Evolutionary conservation across 1,140 invertebrate species (phyloP).

Genomic region (Psilanteris sp.): DNA sequence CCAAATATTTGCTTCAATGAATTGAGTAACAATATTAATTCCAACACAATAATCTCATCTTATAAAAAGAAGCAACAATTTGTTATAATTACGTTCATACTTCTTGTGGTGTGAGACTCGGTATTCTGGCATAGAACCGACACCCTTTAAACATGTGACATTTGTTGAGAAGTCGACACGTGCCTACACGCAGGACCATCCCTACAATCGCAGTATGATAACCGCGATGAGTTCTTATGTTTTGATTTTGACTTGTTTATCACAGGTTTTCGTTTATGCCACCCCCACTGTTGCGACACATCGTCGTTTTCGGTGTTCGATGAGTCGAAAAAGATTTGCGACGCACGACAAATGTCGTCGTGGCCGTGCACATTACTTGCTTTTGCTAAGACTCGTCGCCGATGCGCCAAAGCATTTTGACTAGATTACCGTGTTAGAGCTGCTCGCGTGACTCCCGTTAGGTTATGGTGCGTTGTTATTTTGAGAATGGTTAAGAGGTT

Average conservation of each 20-base stretch:
- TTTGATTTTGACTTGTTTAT: constrained; percentile 27
- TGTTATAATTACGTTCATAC: constrained; percentile 47
- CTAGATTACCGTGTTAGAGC: constrained; percentile 1
- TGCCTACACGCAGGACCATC: constrained; percentile 69
- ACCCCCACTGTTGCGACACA: constrained; percentile 4
- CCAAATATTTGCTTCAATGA: no score
- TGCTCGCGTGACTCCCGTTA: no score
- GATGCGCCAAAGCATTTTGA: constrained; percentile 8
- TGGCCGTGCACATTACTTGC: constrained; percentile 15
- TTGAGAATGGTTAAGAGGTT: no score
- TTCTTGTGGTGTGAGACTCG: constrained; percentile 74
- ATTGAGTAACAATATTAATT: no score
- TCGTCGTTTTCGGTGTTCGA: constrained; percentile 7
- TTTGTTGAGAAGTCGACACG: constrained; percentile 62
- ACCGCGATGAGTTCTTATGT: neutral
- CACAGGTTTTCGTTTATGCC: constrained; percentile 16
- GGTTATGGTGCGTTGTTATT: no score
- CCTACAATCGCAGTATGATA: constrained; percentile 45
- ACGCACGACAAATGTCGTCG: constrained; percentile 4
- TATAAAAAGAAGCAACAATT: no score
- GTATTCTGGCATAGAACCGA: constrained; percentile 66
- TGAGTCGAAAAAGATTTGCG: constrained; percentile 9
- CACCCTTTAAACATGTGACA: constrained; percentile 50
- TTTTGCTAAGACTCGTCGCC: constrained; percentile 9
- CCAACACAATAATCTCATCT: no score